Evolutionary conservation across 2,888 invertebrate species (phyloP).

Genomic region (Laspeyria flexula): DNA sequence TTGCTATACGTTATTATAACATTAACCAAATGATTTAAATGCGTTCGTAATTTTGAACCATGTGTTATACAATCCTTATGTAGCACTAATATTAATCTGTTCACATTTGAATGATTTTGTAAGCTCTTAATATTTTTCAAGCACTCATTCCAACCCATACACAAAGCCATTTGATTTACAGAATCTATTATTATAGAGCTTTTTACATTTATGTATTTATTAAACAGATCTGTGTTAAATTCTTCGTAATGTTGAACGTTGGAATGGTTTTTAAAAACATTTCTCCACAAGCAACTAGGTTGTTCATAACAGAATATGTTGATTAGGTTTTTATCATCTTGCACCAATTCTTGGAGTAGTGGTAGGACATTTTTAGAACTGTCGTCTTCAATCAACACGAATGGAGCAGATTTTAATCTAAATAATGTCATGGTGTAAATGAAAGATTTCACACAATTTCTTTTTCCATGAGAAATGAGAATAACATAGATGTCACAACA

Average conservation of each 20-base stretch:
- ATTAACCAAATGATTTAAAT: conserved; percentile 79
- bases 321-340: conserved; percentile 51
- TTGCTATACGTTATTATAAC: conserved; percentile 65
- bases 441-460: no score
- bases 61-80: conserved; percentile 82
- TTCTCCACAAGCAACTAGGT: conserved; percentile 61
- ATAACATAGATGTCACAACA: no score
- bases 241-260: conserved; percentile 57
- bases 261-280: conserved; percentile 53
- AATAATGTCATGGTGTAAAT: conserved; percentile 63
- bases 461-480: no score
- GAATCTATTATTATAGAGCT: conserved; percentile 72
- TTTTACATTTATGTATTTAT: conserved; percentile 49
- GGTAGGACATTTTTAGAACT: conserved; percentile 68
- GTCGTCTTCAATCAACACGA: conserved; percentile 73
- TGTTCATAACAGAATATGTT: conserved; percentile 73
- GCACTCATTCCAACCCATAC: conserved; percentile 69
- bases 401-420: conserved; percentile 67
- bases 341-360: conserved; percentile 58
- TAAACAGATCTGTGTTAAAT: conserved; percentile 44
- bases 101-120: conserved; percentile 51
- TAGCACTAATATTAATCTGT: conserved; percentile 68
- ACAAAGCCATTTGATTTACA: conserved; percentile 73
- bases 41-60: conserved; percentile 66
- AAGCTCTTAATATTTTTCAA: conserved; percentile 58